Evolutionary conservation across 2,888 invertebrate genomes (phyloP).

Genomic region (Drosophila vallismaia): DNA sequence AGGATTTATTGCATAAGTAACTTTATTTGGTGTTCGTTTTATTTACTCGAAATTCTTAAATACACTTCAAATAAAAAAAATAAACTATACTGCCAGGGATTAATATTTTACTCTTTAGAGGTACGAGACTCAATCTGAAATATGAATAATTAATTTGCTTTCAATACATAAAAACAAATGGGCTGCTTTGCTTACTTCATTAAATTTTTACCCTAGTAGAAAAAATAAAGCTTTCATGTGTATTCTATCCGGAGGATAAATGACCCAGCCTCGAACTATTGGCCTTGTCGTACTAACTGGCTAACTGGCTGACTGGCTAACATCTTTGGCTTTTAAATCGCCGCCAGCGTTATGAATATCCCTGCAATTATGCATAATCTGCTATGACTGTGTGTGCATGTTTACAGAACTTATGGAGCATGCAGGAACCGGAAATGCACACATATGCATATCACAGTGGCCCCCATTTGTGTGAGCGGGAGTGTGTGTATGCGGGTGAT

Average conservation of each 20-base stretch:
- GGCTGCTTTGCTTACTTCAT: not conserved
- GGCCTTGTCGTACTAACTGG: not conserved
- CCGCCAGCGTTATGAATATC: slow-evolving; percentile 27
- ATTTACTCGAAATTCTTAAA: not conserved
- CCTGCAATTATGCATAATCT: slow-evolving; percentile 41
- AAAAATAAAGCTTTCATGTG: not conserved
- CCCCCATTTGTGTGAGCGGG: slow-evolving; percentile 4
- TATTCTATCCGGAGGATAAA: not conserved
- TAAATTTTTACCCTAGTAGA: not conserved
- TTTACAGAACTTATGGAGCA: slow-evolving; percentile 12
- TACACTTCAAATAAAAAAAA: not conserved
- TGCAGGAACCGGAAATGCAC: slow-evolving; percentile 43
- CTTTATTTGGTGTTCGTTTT: no score
- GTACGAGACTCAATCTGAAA: not conserved
- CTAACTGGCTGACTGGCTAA: slow-evolving; percentile 15
- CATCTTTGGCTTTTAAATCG: slow-evolving; percentile 31
- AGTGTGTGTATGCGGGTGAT: slow-evolving; percentile 10
- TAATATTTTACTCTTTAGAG: not conserved
- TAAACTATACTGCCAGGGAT: not conserved
- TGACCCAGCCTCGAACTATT: not conserved
- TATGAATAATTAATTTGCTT: not conserved
- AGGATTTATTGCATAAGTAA: no score
- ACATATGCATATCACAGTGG: slow-evolving; percentile 19
- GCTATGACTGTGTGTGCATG: slow-evolving; percentile 11
- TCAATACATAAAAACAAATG: not conserved